Evolutionary conservation across 1,140 invertebrate species (phyloP).

Genomic region (Chymomyza costata): DNA sequence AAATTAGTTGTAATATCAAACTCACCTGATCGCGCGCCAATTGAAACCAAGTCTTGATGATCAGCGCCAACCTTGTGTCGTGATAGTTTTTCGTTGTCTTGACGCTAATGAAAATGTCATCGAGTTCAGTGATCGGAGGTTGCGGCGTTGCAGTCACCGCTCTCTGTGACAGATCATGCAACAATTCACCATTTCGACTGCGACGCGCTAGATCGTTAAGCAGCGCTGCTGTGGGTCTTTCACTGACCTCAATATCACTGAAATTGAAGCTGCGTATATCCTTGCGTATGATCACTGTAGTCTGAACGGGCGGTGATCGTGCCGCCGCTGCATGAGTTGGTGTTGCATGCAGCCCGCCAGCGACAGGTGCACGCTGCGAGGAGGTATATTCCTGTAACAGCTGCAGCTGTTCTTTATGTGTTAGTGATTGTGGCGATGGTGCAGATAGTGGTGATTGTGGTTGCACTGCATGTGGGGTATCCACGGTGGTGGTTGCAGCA

Average conservation of each 20-base stretch:
- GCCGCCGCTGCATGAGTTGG: neutral
- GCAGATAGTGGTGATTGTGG: no score
- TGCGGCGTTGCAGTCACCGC: slow-evolving; percentile 77
- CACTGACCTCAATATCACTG: slow-evolving; percentile 69
- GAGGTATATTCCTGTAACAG: slow-evolving; percentile 1
- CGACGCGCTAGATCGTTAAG: slow-evolving; percentile 56
- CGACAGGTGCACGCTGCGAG: neutral
- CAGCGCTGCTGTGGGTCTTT: slow-evolving; percentile 52
- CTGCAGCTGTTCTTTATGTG: neutral
- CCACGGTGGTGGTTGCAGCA: slow-evolving; percentile 28
- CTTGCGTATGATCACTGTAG: slow-evolving; percentile 66
- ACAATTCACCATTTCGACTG: slow-evolving; percentile 62
- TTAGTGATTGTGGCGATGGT: slow-evolving; percentile 24
- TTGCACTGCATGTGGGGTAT: no score
- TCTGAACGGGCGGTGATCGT: slow-evolving; percentile 9
- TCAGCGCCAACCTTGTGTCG: slow-evolving; percentile 86
- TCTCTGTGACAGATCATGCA: slow-evolving; percentile 66
- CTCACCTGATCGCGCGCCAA: slow-evolving; percentile 91
- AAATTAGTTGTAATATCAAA: slow-evolving; percentile 20
- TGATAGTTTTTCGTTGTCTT: slow-evolving; percentile 95
- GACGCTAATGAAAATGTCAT: slow-evolving; percentile 95
- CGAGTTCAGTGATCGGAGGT: slow-evolving; percentile 82
- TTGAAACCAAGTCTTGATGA: slow-evolving; percentile 95
- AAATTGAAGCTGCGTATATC: slow-evolving; percentile 74
- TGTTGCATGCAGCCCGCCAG: neutral